These are phyloP conservation scores for Cataglyphis livida DNA, from an alignment of 2,888 invertebrate genomes.

Conservation along the genomic window DNA sequence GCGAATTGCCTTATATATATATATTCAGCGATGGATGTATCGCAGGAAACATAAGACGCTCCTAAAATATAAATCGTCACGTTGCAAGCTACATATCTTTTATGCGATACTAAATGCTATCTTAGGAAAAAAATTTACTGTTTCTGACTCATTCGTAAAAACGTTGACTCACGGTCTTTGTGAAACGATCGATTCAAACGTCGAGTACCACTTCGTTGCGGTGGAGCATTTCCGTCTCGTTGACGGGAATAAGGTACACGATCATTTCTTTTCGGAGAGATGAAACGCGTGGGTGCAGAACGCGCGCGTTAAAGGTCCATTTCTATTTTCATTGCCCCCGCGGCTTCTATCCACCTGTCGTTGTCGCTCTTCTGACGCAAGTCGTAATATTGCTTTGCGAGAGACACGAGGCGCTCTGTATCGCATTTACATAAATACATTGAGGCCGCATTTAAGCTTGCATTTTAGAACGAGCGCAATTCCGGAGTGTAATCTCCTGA, in stretches of 20 bases:
- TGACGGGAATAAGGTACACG: conserved; percentile 36
- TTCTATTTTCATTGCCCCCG: conserved; percentile 79
- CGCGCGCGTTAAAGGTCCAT: conserved; percentile 59
- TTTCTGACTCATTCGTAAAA: conserved; percentile 39
- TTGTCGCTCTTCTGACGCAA: conserved; percentile 75
- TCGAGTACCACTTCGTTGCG: conserved; percentile 30
- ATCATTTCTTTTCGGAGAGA: conserved; percentile 44
- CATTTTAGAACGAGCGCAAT: conserved; percentile 31
- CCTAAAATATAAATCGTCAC: background rate
- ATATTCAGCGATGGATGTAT: background rate
- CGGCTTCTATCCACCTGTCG: conserved; percentile 79
- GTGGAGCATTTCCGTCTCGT: background rate
- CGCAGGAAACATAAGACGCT: background rate
- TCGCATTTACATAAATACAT: conserved; percentile 55
- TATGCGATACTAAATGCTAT: background rate
- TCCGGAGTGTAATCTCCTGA: conserved; percentile 7
- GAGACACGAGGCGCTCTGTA: conserved; percentile 33
- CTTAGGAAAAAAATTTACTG: conserved; percentile 2
- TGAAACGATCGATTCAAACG: conserved; percentile 33
- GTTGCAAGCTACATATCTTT: background rate
- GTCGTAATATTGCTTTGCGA: conserved; percentile 44
- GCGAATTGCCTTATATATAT: background rate
- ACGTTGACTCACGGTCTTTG: conserved; percentile 34
- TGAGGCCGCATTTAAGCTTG: conserved; percentile 43
- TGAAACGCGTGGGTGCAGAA: conserved; percentile 47